Conservation (phyloP, 2,888 invertebrate genomes). For the Dascillus cervinus region DNA sequence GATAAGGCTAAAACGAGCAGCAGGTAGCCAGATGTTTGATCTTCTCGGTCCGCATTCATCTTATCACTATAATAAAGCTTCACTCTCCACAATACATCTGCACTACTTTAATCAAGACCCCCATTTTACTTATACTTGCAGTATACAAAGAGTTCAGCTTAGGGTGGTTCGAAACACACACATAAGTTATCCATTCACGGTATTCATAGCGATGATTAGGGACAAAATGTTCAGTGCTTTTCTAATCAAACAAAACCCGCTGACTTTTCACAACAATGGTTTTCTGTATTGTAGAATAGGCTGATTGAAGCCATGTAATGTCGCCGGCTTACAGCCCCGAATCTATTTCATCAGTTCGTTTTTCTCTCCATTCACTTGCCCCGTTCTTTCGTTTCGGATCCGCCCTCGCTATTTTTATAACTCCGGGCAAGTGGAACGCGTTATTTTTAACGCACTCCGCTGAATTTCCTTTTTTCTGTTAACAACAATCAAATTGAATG, state of each 20-base stretch:
- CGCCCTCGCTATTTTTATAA: constrained; percentile 16
- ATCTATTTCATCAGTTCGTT: constrained; percentile 17
- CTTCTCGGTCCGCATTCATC: constrained; percentile 8
- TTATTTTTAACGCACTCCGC: too few relatives aligned
- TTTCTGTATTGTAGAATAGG: constrained; percentile 28
- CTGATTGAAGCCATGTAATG: constrained; percentile 40
- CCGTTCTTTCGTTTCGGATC: constrained; percentile 6
- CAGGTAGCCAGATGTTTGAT: constrained; percentile 11
- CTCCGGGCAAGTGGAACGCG: constrained; percentile 17
- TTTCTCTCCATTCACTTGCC: constrained; percentile 18
- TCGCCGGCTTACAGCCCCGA: constrained; percentile 21
- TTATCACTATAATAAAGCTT: constrained; percentile 8
- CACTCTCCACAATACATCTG: constrained; percentile 11
- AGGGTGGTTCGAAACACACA: constrained; percentile 14
- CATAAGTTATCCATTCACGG: constrained; percentile 16
- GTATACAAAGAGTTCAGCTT: constrained; percentile 14
- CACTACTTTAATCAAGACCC: constrained; percentile 9
- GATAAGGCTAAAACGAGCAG: too few relatives aligned
- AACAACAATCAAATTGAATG: too few relatives aligned
- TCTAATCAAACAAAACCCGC: constrained; percentile 43
- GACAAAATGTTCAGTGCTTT: constrained; percentile 37
- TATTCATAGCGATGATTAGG: constrained; percentile 34
- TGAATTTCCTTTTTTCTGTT: too few relatives aligned
- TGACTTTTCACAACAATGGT: constrained; percentile 41
- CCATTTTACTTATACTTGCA: constrained; percentile 14